Evolutionary conservation across 1,140 invertebrate species (phyloP).

Genomic region (Mya arenaria): DNA sequence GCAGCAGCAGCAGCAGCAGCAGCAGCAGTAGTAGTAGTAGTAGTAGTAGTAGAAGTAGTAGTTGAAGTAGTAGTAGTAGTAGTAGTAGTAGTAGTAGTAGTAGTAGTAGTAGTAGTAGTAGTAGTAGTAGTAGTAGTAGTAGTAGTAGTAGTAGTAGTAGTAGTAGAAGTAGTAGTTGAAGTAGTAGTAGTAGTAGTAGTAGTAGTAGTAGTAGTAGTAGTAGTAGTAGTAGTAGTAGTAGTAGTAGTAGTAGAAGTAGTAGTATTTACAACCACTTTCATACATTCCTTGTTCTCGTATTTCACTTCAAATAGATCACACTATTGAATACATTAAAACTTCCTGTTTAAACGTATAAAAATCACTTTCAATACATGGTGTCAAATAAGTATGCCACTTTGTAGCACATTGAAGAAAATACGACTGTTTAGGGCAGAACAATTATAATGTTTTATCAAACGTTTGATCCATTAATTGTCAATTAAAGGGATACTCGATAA

Average conservation of each 20-base stretch:
- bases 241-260: not conserved
- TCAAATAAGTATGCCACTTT: too few species aligned
- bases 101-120: slow-evolving; percentile 34
- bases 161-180: slow-evolving; percentile 6
- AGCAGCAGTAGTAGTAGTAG: slow-evolving; percentile 39
- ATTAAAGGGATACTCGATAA: too few species aligned
- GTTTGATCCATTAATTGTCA: too few species aligned
- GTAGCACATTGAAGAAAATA: too few species aligned
- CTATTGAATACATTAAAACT: too few species aligned
- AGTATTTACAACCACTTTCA: too few species aligned
- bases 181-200: slow-evolving; percentile 2
- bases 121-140: not conserved
- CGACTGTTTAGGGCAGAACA: too few species aligned
- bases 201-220: not conserved
- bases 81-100: slow-evolving; percentile 18
- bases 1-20: slow-evolving; percentile 16
- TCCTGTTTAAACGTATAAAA: too few species aligned
- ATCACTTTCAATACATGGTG: too few species aligned
- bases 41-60: slow-evolving; percentile 33
- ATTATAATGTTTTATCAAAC: too few species aligned
- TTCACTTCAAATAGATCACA: too few species aligned
- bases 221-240: not conserved
- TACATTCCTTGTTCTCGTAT: too few species aligned
- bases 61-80: slow-evolving; percentile 14
- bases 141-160: slow-evolving; percentile 1